Evolutionary conservation across 2,888 invertebrate genomes (phyloP), one percentile per base, ranked within the genome.

Genomic region (Lepidocyrtinus sp.): DNA sequence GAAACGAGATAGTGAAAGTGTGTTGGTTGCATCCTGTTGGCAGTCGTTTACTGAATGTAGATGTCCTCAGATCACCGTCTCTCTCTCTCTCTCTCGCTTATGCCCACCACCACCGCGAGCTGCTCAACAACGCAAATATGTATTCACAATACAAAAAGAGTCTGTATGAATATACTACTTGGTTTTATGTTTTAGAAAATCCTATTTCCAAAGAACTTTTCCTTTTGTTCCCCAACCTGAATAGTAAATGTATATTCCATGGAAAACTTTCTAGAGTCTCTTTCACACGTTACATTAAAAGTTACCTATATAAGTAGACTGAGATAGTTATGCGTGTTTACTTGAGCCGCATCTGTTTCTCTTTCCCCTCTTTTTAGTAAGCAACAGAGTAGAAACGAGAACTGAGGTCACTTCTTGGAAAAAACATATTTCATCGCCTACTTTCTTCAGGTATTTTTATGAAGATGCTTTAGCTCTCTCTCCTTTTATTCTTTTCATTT

Each of bases 31-130:
- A 55, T 65, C 55, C 24, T 68, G 67, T 24, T 68, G 68, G 59
- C 46, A 75, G 75, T 75, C 62, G 61, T 68, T 68, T 68, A 24
- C 61, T 68, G 68, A 75, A 75, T 62, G 75, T 75, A 59, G 68
- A 68, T 75, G 68, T 27, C 68, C 46, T 61, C 15, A 62, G 68
- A 75, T 68, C 26, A 68, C 67, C 27, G 50, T 24, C 45, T 19
- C 61, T 45, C 46, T 72, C 46, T 19, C 27, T 17, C 65, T 65
- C 26, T 22, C 55, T 68, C 26, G 7, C 3, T 17, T 12, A 12
- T 12, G 55, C 15, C 15, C 55, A 55, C 55, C 17, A 17, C 15
- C 55, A 55, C 55, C 17, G 55, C 17, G 55, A 55, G 17, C n/a
- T n/a, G n/a, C 36, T 36, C 36, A 36, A 36, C 36, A 36, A 36